A percentile compares a stretch with the other conserved stretches of the same genome.
These are phyloP conservation scores for Pica pica DNA, from an alignment of 2,113 vertebrate species.

Conservation along the genomic window DNA sequence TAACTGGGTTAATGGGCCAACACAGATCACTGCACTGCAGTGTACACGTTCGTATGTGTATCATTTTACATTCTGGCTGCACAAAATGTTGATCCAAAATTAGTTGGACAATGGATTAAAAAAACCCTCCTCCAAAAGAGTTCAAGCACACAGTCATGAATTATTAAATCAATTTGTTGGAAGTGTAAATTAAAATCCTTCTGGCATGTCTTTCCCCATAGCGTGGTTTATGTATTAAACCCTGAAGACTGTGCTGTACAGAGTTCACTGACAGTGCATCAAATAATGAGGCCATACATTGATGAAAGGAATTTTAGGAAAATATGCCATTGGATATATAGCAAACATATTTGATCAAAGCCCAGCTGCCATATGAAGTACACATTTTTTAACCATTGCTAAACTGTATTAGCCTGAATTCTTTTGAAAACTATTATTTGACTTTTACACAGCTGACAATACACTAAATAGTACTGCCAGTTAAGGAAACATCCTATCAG, in stretches of 20 bases:
- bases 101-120: neutral
- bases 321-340: neutral
- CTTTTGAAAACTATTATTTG: neutral
- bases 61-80: neutral
- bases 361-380: neutral
- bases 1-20: neutral
- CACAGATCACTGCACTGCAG: neutral
- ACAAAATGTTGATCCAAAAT: conserved; percentile 21
- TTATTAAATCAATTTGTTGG: conserved; percentile 35
- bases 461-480: neutral
- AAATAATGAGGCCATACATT: neutral
- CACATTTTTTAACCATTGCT: neutral
- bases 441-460: neutral
- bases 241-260: neutral
- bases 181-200: conserved; percentile 50
- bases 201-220: neutral
- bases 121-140: neutral
- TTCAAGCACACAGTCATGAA: neutral
- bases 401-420: neutral
- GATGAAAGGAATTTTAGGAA: conserved; percentile 15
- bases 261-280: conserved; percentile 36
- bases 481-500: neutral
- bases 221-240: neutral
- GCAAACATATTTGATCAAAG: conserved; percentile 38
- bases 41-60: neutral